phyloP scores from a whole-genome alignment of 2,113 vertebrate genomes.

The Callipepla californica region DNA sequence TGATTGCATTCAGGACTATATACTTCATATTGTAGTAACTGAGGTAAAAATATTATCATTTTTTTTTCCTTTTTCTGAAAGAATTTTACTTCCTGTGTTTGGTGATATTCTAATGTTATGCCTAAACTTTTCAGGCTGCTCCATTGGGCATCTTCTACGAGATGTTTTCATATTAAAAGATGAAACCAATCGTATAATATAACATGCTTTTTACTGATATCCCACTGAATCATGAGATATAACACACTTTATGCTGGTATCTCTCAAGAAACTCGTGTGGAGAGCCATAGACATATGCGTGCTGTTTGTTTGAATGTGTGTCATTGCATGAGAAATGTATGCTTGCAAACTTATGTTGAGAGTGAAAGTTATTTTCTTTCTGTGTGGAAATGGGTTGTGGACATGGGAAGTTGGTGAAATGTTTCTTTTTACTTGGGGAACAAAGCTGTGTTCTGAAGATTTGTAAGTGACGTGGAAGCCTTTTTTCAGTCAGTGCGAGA shows the following conservation, averaged over 20 bases:
- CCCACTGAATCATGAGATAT: not conserved
- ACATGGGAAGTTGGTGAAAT: not conserved
- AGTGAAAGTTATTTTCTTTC: not conserved
- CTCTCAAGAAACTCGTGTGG: not conserved
- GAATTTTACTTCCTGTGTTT: not conserved
- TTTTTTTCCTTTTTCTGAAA: not conserved
- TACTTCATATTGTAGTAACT: not conserved
- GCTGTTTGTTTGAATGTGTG: not conserved
- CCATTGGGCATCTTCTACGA: not conserved
- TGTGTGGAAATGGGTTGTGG: not conserved
- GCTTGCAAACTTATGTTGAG: not conserved
- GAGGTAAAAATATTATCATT: fast-evolving
- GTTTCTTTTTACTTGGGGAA: not conserved
- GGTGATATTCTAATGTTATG: not conserved
- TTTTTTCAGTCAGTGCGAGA: not conserved
- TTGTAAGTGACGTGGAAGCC: not conserved
- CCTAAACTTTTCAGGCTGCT: not conserved
- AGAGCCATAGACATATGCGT: not conserved
- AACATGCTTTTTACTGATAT: not conserved
- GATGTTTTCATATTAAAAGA: not conserved
- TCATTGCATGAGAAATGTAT: not conserved
- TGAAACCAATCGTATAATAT: not conserved
- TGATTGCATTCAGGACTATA: too few species aligned
- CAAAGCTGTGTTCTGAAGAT: not conserved
- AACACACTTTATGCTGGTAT: not conserved